A percentile compares a stretch with the other conserved stretches of the same genome.
Conservation (phyloP, 2,113 vertebrate species). For the Campylomormyrus tamandua region DNA sequence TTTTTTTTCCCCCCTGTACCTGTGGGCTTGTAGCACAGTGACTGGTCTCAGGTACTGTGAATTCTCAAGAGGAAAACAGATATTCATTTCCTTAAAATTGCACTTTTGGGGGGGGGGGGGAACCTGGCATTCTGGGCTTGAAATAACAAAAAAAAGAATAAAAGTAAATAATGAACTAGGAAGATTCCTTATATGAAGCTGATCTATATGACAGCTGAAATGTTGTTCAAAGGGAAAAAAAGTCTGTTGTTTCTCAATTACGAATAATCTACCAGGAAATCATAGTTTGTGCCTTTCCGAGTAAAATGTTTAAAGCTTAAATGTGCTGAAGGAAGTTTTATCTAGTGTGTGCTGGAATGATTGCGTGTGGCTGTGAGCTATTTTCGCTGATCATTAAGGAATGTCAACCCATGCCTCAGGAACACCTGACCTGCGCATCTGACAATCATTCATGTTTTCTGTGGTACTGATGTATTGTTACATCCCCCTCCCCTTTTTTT, state of each 20-base stretch:
- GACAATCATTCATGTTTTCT: neutral
- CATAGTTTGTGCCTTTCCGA: constrained; percentile 45
- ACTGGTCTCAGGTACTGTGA: constrained; percentile 44
- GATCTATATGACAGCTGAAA: constrained; percentile 22
- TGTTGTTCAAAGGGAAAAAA: neutral
- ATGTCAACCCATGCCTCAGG: neutral
- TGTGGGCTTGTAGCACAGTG: constrained; percentile 40
- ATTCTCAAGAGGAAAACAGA: constrained; percentile 30
- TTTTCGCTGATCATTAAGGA: neutral
- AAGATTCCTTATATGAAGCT: constrained; percentile 27
- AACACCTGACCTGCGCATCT: neutral
- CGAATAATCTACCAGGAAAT: constrained; percentile 30
- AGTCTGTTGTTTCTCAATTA: constrained; percentile 10
- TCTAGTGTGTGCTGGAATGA: constrained; percentile 1
- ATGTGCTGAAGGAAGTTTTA: constrained; percentile 19
- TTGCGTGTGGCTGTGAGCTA: neutral
- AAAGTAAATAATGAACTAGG: constrained; percentile 24
- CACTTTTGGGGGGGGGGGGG: constrained; percentile 24
- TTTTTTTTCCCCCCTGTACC: constrained; percentile 35
- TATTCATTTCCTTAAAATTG: constrained; percentile 34
- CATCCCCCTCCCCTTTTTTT: no score
- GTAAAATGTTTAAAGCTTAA: constrained; percentile 35
- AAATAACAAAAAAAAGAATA: constrained; percentile 15
- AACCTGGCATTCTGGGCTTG: constrained; percentile 24
- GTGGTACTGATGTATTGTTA: neutral